A percentile compares a stretch with the other conserved stretches of the same genome.
Conservation (phyloP, 2,797 vertebrate species). For the Schizothorax lantsangensis region DNA sequence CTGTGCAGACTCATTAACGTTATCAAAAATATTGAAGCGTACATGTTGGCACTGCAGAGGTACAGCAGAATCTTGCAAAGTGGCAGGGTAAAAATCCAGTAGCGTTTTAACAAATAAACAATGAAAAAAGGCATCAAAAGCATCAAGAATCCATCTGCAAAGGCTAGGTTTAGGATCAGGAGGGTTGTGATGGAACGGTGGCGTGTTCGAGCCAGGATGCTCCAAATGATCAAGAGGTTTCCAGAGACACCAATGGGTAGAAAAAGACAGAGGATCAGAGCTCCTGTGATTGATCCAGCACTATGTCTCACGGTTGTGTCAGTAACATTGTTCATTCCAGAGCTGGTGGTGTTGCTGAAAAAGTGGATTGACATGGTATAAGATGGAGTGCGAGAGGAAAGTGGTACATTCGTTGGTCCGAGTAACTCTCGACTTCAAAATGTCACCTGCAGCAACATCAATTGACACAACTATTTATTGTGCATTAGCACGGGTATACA, state of each 20-base stretch:
- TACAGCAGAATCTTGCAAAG: slow-evolving; percentile 88
- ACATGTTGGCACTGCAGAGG: slow-evolving; percentile 89
- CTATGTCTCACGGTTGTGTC: slow-evolving; percentile 51
- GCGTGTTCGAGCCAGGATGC: slow-evolving; percentile 78
- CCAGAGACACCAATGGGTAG: slow-evolving; percentile 83
- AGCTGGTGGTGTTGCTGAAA: background rate
- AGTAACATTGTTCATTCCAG: background rate
- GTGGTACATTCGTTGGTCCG: background rate
- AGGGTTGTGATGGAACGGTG: slow-evolving; percentile 84
- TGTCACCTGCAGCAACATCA: background rate
- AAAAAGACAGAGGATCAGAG: slow-evolving; percentile 81
- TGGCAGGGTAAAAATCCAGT: slow-evolving; percentile 79
- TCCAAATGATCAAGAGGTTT: slow-evolving; percentile 91
- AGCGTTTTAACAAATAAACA: slow-evolving; percentile 75
- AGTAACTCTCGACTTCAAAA: background rate
- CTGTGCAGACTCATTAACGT: slow-evolving; percentile 88
- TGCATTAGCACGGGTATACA: background rate
- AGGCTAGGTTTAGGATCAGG: slow-evolving; percentile 87
- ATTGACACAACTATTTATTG: background rate
- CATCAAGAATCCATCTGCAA: slow-evolving; percentile 85
- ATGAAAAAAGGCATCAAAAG: slow-evolving; percentile 86
- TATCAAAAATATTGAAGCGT: slow-evolving; percentile 88
- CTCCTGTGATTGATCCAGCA: slow-evolving; percentile 69
- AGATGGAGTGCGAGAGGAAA: background rate
- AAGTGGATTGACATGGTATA: rapidly evolving